phyloP scores from a whole-genome alignment of 1,140 invertebrate species.

The Acromyrmex heyeri region DNA sequence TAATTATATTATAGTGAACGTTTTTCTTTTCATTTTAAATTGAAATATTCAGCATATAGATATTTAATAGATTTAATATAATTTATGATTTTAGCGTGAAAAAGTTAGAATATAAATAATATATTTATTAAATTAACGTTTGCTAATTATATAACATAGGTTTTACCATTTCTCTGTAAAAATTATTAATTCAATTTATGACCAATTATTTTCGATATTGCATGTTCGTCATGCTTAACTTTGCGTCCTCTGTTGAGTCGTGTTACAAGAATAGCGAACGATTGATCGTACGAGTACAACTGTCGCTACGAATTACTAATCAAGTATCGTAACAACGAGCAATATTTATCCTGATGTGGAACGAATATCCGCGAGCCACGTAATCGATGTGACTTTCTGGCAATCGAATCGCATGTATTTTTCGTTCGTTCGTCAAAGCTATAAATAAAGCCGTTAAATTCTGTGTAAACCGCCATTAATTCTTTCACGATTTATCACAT shows the following conservation, averaged over 20 bases:
- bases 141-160: background rate
- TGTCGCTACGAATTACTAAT: slow-evolving; percentile 22
- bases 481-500: slow-evolving; percentile 39
- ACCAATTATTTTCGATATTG: slow-evolving; percentile 20
- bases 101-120: background rate
- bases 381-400: slow-evolving; percentile 53
- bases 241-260: background rate
- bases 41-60: background rate
- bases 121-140: slow-evolving; percentile 8
- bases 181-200: background rate
- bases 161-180: slow-evolving; percentile 9
- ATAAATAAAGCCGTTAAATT: slow-evolving; percentile 41
- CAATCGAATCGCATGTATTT: slow-evolving; percentile 43
- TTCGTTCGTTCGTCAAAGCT: background rate
- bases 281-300: slow-evolving; percentile 19
- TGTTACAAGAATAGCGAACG: slow-evolving; percentile 36
- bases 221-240: slow-evolving; percentile 21
- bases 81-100: background rate
- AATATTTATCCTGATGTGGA: slow-evolving; percentile 42
- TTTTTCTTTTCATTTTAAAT: slow-evolving; percentile 6
- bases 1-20: background rate
- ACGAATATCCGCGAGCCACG: slow-evolving; percentile 28
- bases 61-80: background rate
- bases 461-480: slow-evolving; percentile 24
- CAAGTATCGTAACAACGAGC: slow-evolving; percentile 3